Evolutionary conservation across 2,888 invertebrate genomes (phyloP).

Genomic region (Anarsia innoxiella): DNA sequence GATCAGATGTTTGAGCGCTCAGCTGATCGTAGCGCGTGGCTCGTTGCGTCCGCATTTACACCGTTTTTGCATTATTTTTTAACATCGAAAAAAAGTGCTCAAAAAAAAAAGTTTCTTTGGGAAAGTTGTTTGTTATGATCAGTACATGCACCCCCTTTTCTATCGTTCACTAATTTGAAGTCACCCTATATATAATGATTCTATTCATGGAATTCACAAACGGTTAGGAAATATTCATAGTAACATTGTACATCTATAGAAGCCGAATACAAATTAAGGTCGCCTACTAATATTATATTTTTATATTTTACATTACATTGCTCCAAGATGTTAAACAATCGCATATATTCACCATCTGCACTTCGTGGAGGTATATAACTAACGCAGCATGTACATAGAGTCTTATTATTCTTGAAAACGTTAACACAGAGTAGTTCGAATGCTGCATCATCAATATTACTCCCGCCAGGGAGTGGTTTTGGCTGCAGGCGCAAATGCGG

Average conservation of each 20-base stretch:
- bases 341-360: not conserved
- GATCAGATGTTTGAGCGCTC: no score
- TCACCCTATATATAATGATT: no score
- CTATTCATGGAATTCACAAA: slow-evolving; percentile 1
- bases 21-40: no score
- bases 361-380: not conserved
- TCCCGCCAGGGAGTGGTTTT: not conserved
- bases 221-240: no score
- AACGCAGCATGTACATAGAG: not conserved
- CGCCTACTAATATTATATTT: not conserved
- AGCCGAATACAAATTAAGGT: not conserved
- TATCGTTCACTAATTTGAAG: no score
- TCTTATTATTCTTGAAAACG: not conserved
- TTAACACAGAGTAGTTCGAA: not conserved
- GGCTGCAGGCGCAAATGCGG: not conserved
- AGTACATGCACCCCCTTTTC: no score
- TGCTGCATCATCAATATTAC: not conserved
- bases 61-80: no score
- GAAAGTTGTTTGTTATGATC: no score
- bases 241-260: not conserved
- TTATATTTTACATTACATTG: not conserved
- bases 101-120: no score
- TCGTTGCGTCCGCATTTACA: no score
- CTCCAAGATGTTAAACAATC: not conserved
- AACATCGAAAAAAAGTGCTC: no score